phyloP scores from a whole-genome alignment of 2,797 vertebrate genomes.

The Labroides dimidiatus region DNA sequence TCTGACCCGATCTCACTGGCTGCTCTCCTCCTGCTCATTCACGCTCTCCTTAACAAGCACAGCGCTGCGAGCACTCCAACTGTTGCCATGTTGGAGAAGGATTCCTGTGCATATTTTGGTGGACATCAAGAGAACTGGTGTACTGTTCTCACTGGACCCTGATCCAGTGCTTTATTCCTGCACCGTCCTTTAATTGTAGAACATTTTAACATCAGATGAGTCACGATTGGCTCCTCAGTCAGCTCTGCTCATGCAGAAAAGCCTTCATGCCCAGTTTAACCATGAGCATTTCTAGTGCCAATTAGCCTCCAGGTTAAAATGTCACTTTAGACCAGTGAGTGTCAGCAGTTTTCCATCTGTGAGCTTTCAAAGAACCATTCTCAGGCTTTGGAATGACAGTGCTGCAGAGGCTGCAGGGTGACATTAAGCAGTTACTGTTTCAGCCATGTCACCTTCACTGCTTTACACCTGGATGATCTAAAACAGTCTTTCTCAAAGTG shows the following conservation, averaged over 20 bases:
- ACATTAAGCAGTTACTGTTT: neutral
- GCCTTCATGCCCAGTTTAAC: neutral
- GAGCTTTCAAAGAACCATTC: neutral
- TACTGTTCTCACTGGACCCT: neutral
- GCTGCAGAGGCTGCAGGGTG: neutral
- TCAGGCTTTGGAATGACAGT: neutral
- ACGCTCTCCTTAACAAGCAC: constrained; percentile 21
- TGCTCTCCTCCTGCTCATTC: constrained; percentile 28
- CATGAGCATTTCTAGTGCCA: neutral
- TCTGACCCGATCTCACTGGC: constrained; percentile 29
- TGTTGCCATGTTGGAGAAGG: neutral
- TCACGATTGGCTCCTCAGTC: neutral
- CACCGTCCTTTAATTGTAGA: no score
- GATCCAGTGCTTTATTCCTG: neutral
- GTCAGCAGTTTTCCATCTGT: neutral
- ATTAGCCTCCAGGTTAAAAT: neutral
- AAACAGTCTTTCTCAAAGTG: no score
- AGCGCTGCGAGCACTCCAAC: neutral
- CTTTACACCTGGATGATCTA: no score
- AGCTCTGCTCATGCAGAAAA: neutral
- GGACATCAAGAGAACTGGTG: neutral
- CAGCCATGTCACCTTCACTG: no score
- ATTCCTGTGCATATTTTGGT: neutral
- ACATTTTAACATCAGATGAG: neutral
- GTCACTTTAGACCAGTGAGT: neutral